Evolutionary conservation across 2,113 vertebrate species (phyloP), one percentile per base, ranked within the genome.

Genomic region (Sisor rabdophorus): DNA sequence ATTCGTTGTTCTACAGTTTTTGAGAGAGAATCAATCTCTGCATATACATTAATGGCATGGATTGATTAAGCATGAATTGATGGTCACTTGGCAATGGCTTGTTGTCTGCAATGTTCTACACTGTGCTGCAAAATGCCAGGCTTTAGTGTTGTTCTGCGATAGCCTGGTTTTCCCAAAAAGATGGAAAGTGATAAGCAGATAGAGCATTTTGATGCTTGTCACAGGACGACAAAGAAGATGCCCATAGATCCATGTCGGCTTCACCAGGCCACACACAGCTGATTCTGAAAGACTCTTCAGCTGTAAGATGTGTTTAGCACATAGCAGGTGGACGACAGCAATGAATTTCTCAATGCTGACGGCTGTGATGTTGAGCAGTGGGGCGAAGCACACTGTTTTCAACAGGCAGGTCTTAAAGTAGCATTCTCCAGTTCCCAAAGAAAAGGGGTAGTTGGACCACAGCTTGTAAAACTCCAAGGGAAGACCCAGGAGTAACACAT

Each of bases 371-470:
- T 89, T 92, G 40, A 92, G 89, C 56, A 92, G 85, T 0, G 91
- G 92, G 28, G 91, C 91, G 4, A 92, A 91, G 72, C 90, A 92
- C 56, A 92, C 90, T 0, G 85, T 90, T 74, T 91, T 90, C 24
- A 92, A 90, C 71, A 92, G 87, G 71, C 90, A 91, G 32, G 83
- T 92, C 78, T 89, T 92, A 55, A 92, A 92, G 81, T 88, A 89
- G 84, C 91, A 91, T 19, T 90, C 90, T 0, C 83, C 84, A 53
- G 77, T 53, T 19, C 90, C 90, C 0, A 92, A 77, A 74, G 87
- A 78, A 80, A 90, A 92, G 0, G 91, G 91, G 67, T 91, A 91
- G 80, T 91, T 92, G 79, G 82, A 78, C 87, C 90, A 90, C 84
- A 92, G 76, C 40, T 92, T 90, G 1, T 89, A 91, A 55, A 90